Base-by-base conservation (phyloP, 2,797 vertebrate genomes). In the Bryconaethiops microstoma region DNA sequence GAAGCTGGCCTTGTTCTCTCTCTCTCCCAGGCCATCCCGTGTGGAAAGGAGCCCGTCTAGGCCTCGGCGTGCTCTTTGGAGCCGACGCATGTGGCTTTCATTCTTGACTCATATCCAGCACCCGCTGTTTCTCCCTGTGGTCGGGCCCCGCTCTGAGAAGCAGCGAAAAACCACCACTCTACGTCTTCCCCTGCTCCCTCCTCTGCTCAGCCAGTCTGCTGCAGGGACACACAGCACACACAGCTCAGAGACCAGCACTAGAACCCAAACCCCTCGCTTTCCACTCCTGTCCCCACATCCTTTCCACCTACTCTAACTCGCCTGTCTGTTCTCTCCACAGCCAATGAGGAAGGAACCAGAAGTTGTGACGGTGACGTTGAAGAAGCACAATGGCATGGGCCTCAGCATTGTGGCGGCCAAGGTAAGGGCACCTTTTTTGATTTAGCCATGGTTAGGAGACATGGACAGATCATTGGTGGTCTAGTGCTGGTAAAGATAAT, bases 321-420 rank as follows among this genome's bases (percentile, higher is more conserved):
- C 57, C 72, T 72, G 80, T 68, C 45, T 77, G 48, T 21, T 91
- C 83, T 80, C 88, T 13, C 88, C 87, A 79, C 59, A 99, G 92
- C 95, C 95, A 90, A 95, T 98, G 94, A 96, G 96, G 92, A 99
- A 99, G 78, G 97, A 99, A 84, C 98, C 98, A 69, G 97, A 99
- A 91, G 92, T 99, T 83, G 97, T 97, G 93, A 99, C 97, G 5
- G 98, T 99, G 88, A 99, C 98, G 74, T 92, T 99, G 40, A 99
- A 99, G 90, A 99, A 99, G 91, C 97, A 99, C 88, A 98, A 99
- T 19, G 98, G 98, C 84, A 99, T 99, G 97, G 98, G 98, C 70
- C 95, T 99, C 80, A 99, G 98, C 93, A 99, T 99, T 21, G 97
- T 99, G 79, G 98, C 98, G 25, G 98, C 98, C 83, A 99, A 99